A percentile compares a stretch with the other conserved stretches of the same genome.
Conservation (phyloP, 2,888 invertebrate species). For the Macrosoma leucophasiata region DNA sequence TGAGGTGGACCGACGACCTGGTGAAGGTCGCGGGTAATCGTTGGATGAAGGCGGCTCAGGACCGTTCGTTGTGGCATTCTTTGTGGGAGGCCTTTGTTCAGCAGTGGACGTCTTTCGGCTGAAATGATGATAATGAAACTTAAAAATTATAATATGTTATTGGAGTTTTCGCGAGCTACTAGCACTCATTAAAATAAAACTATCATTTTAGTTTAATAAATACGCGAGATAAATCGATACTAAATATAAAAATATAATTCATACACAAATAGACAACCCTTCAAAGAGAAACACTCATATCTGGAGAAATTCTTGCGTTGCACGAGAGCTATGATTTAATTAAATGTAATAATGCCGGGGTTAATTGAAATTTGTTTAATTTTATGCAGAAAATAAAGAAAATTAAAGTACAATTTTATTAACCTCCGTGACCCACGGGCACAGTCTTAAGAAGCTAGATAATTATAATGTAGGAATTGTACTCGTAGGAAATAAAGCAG, state of each 20-base stretch:
- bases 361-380: slow-evolving; percentile 68
- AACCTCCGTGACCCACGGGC: slow-evolving; percentile 40
- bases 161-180: slow-evolving; percentile 1
- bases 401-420: slow-evolving; percentile 50
- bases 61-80: too few species aligned
- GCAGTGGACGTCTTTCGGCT: too few species aligned
- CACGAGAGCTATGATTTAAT: slow-evolving; percentile 63
- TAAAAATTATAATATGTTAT: background rate
- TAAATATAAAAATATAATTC: background rate
- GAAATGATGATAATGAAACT: background rate
- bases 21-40: too few species aligned
- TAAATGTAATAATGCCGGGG: slow-evolving; percentile 60
- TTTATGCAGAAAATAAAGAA: slow-evolving; percentile 40
- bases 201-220: background rate
- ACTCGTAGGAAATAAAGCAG: slow-evolving; percentile 23
- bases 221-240: background rate
- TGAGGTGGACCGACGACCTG: too few species aligned
- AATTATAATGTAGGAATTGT: slow-evolving; percentile 36
- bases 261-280: slow-evolving; percentile 37
- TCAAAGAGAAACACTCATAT: slow-evolving; percentile 26
- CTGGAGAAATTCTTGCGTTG: slow-evolving; percentile 39
- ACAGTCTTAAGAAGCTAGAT: slow-evolving; percentile 31
- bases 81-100: too few species aligned
- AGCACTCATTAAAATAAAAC: background rate
- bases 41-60: too few species aligned